Conservation (phyloP, 1,140 invertebrate genomes). For the Teleogryllus occipitalis region DNA sequence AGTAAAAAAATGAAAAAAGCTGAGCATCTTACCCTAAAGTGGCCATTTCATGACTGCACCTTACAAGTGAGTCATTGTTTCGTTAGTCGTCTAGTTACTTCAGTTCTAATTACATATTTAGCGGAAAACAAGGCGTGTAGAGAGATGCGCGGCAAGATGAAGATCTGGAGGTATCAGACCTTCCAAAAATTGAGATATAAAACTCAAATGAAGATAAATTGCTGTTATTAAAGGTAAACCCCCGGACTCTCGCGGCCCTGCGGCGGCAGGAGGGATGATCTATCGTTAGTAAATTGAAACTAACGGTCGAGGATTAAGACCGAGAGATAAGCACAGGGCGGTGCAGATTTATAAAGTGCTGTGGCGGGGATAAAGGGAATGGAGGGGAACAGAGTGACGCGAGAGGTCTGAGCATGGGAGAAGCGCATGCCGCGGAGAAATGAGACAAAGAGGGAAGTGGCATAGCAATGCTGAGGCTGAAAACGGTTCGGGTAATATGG, state of each 20-base stretch:
- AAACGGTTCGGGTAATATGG: too few species aligned
- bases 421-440: too few species aligned
- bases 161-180: not conserved
- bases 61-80: too few species aligned
- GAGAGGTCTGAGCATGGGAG: not conserved
- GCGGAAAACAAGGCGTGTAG: not conserved
- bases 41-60: too few species aligned
- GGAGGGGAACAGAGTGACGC: not conserved
- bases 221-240: not conserved
- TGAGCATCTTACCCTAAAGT: too few species aligned
- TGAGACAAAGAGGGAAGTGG: too few species aligned
- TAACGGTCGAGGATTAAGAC: slow-evolving; percentile 3
- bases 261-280: not conserved
- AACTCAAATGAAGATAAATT: slow-evolving; percentile 1
- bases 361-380: not conserved
- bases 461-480: too few species aligned
- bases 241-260: not conserved
- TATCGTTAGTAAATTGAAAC: slow-evolving; percentile 5
- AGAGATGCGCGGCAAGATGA: not conserved
- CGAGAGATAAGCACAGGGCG: not conserved
- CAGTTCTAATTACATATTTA: too few species aligned
- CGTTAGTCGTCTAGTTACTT: too few species aligned
- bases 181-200: slow-evolving; percentile 2
- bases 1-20: too few species aligned
- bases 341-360: not conserved